Conservation (phyloP, 2,888 invertebrate genomes). For the Cerastis leucographa region DNA sequence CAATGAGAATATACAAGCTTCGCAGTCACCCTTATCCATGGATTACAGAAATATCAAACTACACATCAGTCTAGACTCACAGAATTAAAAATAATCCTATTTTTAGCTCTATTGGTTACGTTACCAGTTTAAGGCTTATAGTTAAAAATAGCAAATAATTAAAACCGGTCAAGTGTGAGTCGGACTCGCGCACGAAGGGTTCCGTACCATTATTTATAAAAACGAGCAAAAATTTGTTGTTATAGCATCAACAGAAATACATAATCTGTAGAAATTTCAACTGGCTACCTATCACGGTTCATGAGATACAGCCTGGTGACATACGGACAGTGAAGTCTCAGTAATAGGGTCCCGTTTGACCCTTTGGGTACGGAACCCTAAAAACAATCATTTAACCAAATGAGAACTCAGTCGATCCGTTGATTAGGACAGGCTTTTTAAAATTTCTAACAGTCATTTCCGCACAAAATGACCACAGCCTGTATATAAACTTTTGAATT, state of each 20-base stretch:
- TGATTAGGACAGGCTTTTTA: not conserved
- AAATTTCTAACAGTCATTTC: not conserved
- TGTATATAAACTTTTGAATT: constrained; percentile 59
- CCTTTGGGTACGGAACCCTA: no score
- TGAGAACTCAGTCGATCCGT: not conserved
- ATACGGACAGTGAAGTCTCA: no score
- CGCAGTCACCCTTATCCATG: not conserved
- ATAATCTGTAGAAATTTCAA: no score
- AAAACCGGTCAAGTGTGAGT: no score
- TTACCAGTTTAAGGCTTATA: not conserved
- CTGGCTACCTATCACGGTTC: no score
- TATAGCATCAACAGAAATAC: no score
- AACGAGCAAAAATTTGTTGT: no score
- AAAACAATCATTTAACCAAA: not conserved
- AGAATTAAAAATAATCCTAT: not conserved
- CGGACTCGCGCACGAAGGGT: no score
- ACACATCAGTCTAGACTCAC: not conserved
- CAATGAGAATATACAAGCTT: not conserved
- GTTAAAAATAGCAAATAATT: not conserved
- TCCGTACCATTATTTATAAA: no score
- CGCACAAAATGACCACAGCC: constrained; percentile 22
- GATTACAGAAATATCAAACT: constrained; percentile 2
- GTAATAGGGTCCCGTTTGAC: no score
- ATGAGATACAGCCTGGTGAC: no score
- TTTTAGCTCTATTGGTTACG: not conserved